Evolutionary conservation across 2,888 invertebrate genomes (phyloP).

Genomic region (Catocala nupta): DNA sequence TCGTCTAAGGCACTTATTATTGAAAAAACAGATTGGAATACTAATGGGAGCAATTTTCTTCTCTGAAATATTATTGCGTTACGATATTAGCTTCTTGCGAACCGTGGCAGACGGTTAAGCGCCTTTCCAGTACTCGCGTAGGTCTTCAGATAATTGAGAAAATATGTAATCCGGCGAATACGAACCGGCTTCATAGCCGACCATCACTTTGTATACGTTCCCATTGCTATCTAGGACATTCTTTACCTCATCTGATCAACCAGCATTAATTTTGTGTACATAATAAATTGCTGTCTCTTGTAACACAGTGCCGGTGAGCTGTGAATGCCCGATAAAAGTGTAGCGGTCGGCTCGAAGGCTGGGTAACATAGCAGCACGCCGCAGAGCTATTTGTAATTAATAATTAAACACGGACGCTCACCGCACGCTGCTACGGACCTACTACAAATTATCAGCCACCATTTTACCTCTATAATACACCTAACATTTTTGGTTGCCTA

Average conservation of each 20-base stretch:
- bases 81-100: background rate
- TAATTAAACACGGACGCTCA: no score
- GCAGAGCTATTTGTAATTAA: no score
- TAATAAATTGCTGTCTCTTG: background rate
- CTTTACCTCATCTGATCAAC: no score
- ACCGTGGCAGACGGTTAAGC: background rate
- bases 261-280: no score
- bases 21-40: conserved; percentile 5
- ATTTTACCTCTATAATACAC: no score
- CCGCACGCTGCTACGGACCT: no score
- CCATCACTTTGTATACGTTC: no score
- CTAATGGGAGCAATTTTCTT: conserved; percentile 1
- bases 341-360: background rate
- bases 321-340: background rate
- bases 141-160: conserved; percentile 6
- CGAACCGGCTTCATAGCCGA: background rate
- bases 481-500: background rate
- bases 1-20: background rate
- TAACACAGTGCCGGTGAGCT: no score
- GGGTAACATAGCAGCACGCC: background rate
- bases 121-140: conserved; percentile 6
- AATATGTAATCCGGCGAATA: background rate
- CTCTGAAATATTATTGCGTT: background rate
- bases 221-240: background rate
- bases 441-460: no score